These are phyloP conservation scores for Catalaphyllia jardinei DNA, from an alignment of 64 coral and sea anemone genomes.

Conservation along the genomic window DNA sequence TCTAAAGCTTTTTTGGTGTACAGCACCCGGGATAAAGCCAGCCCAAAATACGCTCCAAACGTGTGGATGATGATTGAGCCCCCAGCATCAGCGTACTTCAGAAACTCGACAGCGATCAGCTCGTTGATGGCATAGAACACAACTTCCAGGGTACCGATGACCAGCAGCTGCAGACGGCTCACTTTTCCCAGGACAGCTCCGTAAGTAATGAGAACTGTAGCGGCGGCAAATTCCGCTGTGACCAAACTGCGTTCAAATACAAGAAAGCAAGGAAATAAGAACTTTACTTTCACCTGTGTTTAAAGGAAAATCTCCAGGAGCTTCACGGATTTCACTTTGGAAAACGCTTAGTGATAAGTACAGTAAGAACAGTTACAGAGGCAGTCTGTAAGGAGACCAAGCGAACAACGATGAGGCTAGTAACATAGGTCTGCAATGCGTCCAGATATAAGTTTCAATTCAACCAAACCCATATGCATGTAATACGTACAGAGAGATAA, in stretches of 20 bases:
- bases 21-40: conserved; percentile 70
- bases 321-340: too few relatives aligned
- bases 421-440: too few relatives aligned
- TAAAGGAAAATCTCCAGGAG: too few relatives aligned
- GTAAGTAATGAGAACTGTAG: conserved; percentile 83
- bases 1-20: conserved; percentile 16
- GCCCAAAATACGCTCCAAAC: conserved; percentile 91
- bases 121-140: conserved; percentile 86
- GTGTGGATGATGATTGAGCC: conserved; percentile 88
- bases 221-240: conserved; percentile 78
- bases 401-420: too few relatives aligned
- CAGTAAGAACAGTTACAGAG: too few relatives aligned
- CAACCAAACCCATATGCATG: too few relatives aligned
- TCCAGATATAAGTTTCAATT: too few relatives aligned
- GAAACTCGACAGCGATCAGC: conserved; percentile 63
- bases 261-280: neutral
- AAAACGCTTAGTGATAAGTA: too few relatives aligned
- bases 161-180: conserved; percentile 82
- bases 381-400: too few relatives aligned
- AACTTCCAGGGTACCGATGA: conserved; percentile 79
- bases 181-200: conserved; percentile 95
- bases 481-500: too few relatives aligned
- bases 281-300: too few relatives aligned
- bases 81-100: conserved; percentile 87
- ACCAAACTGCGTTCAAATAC: conserved; percentile 29